phyloP scores from a whole-genome alignment of 2,113 vertebrate genomes.

The Jaculus jaculus region DNA sequence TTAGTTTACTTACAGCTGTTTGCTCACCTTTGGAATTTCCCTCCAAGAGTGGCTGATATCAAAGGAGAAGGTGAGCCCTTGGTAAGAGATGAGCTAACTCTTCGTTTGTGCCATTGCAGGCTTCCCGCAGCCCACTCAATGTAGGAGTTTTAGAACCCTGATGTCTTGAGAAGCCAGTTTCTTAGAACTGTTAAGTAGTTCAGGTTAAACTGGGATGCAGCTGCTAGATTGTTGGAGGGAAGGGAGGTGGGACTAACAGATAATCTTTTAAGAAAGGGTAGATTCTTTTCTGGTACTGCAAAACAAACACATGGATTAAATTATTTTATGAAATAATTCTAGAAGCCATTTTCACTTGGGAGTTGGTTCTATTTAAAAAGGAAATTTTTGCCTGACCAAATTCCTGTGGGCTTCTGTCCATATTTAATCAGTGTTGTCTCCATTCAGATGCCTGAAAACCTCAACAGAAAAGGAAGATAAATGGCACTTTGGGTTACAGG shows the following conservation, averaged over 20 bases:
- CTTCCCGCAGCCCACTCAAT: not conserved
- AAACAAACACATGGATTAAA: slow-evolving; percentile 59
- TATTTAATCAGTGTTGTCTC: slow-evolving; percentile 54
- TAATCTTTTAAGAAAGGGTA: slow-evolving; percentile 49
- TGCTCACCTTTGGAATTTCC: not conserved
- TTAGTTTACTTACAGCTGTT: slow-evolving; percentile 22
- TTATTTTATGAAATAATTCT: slow-evolving; percentile 67
- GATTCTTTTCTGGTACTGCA: slow-evolving; percentile 11
- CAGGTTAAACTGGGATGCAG: slow-evolving; percentile 41
- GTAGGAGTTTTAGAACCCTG: slow-evolving; percentile 48
- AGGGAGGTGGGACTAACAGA: not conserved
- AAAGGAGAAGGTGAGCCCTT: not conserved
- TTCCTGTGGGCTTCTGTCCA: slow-evolving; percentile 54
- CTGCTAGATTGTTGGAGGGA: slow-evolving; percentile 41
- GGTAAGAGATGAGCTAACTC: slow-evolving; percentile 53
- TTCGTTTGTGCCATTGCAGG: slow-evolving; percentile 16
- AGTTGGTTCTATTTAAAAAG: slow-evolving; percentile 58
- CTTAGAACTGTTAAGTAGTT: slow-evolving; percentile 49
- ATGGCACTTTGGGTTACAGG: slow-evolving; percentile 13
- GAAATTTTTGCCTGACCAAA: slow-evolving; percentile 55
- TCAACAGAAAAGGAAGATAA: slow-evolving; percentile 55
- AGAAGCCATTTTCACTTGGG: slow-evolving; percentile 47
- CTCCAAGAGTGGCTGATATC: slow-evolving; percentile 34
- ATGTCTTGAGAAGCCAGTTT: not conserved
- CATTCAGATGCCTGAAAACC: slow-evolving; percentile 10